These are phyloP conservation scores for Euwallacea fornicatus DNA, from an alignment of 1,140 invertebrate genomes.

Conservation along the genomic window DNA sequence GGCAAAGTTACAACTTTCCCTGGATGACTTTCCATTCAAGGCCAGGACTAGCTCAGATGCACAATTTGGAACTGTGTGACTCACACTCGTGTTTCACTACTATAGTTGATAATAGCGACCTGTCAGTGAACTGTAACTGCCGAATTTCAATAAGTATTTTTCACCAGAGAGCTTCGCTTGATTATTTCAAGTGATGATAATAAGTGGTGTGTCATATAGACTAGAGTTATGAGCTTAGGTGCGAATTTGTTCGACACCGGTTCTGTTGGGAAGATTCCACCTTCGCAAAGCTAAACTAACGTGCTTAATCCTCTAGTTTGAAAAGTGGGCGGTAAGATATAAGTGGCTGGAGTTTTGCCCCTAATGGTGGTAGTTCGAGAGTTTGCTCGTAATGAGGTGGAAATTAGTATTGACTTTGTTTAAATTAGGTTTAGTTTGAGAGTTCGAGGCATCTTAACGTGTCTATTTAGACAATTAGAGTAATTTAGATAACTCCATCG, in stretches of 20 bases:
- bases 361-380: slow-evolving; percentile 35
- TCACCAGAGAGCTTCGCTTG: too few relatives aligned
- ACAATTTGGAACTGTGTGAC: too few relatives aligned
- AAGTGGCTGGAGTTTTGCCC: slow-evolving; percentile 30
- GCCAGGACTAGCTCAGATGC: too few relatives aligned
- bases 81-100: too few relatives aligned
- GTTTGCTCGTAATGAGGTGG: slow-evolving; percentile 33
- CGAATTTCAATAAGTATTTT: too few relatives aligned
- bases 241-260: background rate
- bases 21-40: too few relatives aligned
- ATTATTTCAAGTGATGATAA: too few relatives aligned
- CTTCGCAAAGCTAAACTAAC: slow-evolving; percentile 12
- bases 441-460: slow-evolving; percentile 30
- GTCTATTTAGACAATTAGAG: slow-evolving; percentile 37
- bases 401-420: slow-evolving; percentile 39
- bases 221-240: too few relatives aligned
- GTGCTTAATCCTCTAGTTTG: slow-evolving; percentile 21
- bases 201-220: too few relatives aligned
- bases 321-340: slow-evolving; percentile 28
- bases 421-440: slow-evolving; percentile 34
- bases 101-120: too few relatives aligned
- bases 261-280: slow-evolving; percentile 8
- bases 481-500: slow-evolving; percentile 27
- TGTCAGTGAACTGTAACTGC: too few relatives aligned
- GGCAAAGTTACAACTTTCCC: background rate